phyloP scores from a whole-genome alignment of 2,888 invertebrate species.

The Clostera curtula region DNA sequence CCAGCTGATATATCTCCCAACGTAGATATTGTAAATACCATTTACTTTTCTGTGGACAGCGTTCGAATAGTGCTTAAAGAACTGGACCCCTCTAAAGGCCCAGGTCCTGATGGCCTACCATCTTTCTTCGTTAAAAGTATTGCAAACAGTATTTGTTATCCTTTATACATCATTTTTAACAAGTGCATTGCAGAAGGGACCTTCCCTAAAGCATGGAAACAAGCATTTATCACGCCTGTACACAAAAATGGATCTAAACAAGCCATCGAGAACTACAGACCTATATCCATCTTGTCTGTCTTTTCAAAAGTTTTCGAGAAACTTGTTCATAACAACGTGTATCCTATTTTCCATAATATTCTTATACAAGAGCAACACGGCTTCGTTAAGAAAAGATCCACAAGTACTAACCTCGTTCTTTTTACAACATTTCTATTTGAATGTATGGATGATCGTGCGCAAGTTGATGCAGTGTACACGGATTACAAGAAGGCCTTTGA shows the following conservation, averaged over 20 bases:
- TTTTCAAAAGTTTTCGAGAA: background rate
- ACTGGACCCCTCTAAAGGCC: background rate
- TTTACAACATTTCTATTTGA: too few species aligned
- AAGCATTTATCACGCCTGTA: background rate
- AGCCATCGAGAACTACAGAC: background rate
- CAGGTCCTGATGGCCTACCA: conserved; percentile 1
- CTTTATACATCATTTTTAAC: background rate
- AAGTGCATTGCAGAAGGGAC: background rate
- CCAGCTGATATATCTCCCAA: background rate
- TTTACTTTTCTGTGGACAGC: background rate
- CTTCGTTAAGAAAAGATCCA: too few species aligned
- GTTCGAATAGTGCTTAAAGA: background rate
- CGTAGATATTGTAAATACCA: background rate
- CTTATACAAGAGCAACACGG: too few species aligned
- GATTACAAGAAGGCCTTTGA: too few species aligned
- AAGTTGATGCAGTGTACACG: too few species aligned
- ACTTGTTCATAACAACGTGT: background rate
- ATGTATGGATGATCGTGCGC: too few species aligned
- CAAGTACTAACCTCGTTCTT: too few species aligned
- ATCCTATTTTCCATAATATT: conserved; percentile 8
- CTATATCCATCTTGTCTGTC: background rate
- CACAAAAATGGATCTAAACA: conserved; percentile 1
- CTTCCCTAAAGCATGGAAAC: conserved; percentile 1
- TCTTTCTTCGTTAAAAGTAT: background rate
- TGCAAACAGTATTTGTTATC: background rate